phyloP scores from a whole-genome alignment of 2,797 vertebrate genomes.

The Sebastes dallii region DNA sequence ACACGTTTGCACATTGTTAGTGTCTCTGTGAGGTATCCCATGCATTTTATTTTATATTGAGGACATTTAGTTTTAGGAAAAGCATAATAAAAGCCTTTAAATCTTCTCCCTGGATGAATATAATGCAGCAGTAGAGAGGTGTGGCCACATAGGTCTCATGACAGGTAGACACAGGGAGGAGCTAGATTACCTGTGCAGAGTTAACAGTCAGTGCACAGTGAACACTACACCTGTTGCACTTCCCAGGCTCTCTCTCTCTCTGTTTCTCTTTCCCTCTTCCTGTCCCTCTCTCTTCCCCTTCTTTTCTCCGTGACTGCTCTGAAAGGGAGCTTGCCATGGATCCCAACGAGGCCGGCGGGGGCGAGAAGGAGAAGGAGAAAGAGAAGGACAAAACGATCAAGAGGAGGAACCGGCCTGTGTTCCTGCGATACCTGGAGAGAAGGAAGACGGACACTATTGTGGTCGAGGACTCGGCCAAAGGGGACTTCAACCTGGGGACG shows the following conservation, averaged over 20 bases:
- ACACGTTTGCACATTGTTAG: background rate
- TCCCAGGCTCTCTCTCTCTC: constrained; percentile 64
- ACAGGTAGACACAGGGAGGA: constrained; percentile 82
- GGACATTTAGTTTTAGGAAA: background rate
- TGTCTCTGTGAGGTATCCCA: background rate
- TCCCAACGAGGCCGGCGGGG: constrained; percentile 73
- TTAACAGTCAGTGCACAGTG: constrained; percentile 79
- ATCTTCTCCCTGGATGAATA: constrained; percentile 12
- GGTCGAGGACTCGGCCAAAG: constrained; percentile 77
- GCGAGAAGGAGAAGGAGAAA: constrained; percentile 75
- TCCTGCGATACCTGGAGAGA: constrained; percentile 92
- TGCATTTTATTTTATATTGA: background rate
- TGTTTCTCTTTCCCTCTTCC: constrained; percentile 21
- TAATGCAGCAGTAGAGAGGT: constrained; percentile 58
- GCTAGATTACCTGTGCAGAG: constrained; percentile 83
- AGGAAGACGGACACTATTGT: constrained; percentile 94
- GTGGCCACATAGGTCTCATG: constrained; percentile 78
- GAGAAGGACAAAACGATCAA: constrained; percentile 80
- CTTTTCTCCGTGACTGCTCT: constrained; percentile 32
- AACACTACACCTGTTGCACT: constrained; percentile 80
- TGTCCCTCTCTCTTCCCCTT: constrained; percentile 43
- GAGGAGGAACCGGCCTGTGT: constrained; percentile 86
- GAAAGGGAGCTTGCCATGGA: constrained; percentile 76
- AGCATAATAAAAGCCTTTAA: background rate
- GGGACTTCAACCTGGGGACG: constrained; percentile 84